Base-by-base conservation (phyloP, 2,888 invertebrate genomes). In the Drosophila gaucha region DNA sequence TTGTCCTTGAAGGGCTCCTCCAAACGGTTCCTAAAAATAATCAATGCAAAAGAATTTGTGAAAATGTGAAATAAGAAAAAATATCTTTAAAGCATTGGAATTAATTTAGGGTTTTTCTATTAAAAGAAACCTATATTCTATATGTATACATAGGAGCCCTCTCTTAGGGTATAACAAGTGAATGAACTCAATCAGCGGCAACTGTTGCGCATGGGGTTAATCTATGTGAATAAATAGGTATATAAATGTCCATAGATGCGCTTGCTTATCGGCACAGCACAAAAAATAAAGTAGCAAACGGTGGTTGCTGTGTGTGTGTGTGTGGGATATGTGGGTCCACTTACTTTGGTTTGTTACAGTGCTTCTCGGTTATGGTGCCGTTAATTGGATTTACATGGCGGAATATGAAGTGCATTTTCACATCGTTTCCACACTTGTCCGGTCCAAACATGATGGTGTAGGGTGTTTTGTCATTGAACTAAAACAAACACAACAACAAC, bases 391-490 rank as follows among this genome's bases (percentile, higher is more conserved):
- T 99, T 91, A 94, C 95, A 91, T 99, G 98, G 51, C 97, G 94
- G 93, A 99, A 98, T 91, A 99, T 99, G 91, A 95, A 95, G 90
- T 95, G 95, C 91, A 98, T 95, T 93, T 99, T 99, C 90, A 97
- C 95, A 91, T 98, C 97, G 89, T 96, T 96, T 71, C 99, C 99
- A 92, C 99, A 99, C 92, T 99, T 99, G 93, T 99, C 99, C 8
- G 99, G 99, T 0, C 99, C 99, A 93, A 99, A 99, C 99, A 99
- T 99, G 88, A 99, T 97, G 2, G 98, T 97, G 93, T 99, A 99
- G 0, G 98, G 96, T 0, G 99, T 98, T 92, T 98, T 98, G 92
- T 99, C 99, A 91, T 96, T 94, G 92, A 99, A 98, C 89, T 92
- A 83, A 26, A 68, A 31, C 24, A 49, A 22, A 54, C 31, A 58